Evolutionary conservation across 2,113 vertebrate species (phyloP).

Genomic region (Diglossa brunneiventris): DNA sequence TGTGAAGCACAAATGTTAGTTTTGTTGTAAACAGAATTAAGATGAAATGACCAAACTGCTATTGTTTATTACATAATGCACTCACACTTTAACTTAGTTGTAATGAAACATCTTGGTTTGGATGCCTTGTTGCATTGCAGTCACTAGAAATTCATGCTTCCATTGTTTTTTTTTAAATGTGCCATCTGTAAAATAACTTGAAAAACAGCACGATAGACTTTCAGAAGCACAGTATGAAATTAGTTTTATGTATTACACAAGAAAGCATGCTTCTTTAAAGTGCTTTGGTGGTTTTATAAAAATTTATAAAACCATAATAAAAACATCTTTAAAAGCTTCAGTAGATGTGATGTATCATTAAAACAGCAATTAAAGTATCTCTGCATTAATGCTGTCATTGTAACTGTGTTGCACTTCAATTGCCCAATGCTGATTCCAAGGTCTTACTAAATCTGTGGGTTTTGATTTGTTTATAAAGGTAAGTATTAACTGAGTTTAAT

Average conservation of each 20-base stretch:
- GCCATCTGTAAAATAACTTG: slow-evolving; percentile 64
- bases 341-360: slow-evolving; percentile 60
- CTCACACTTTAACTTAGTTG: slow-evolving; percentile 60
- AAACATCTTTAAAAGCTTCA: slow-evolving; percentile 33
- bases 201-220: slow-evolving; percentile 50
- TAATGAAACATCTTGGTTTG: slow-evolving; percentile 29
- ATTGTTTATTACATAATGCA: slow-evolving; percentile 59
- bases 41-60: slow-evolving; percentile 69
- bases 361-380: slow-evolving; percentile 61
- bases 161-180: neutral
- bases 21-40: slow-evolving; percentile 52
- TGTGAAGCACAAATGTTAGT: slow-evolving; percentile 43
- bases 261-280: slow-evolving; percentile 68
- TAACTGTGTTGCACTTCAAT: slow-evolving; percentile 12
- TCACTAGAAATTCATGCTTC: slow-evolving; percentile 47
- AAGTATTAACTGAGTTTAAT: slow-evolving; percentile 1
- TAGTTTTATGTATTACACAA: slow-evolving; percentile 58
- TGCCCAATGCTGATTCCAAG: neutral
- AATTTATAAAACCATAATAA: slow-evolving; percentile 70
- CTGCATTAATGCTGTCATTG: slow-evolving; percentile 9
- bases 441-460: neutral
- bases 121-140: slow-evolving; percentile 34
- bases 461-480: slow-evolving; percentile 35
- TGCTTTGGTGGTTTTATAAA: slow-evolving; percentile 75
- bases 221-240: slow-evolving; percentile 58